Base-by-base conservation (phyloP, 2,113 vertebrate species). In the Jacana jacana region DNA sequence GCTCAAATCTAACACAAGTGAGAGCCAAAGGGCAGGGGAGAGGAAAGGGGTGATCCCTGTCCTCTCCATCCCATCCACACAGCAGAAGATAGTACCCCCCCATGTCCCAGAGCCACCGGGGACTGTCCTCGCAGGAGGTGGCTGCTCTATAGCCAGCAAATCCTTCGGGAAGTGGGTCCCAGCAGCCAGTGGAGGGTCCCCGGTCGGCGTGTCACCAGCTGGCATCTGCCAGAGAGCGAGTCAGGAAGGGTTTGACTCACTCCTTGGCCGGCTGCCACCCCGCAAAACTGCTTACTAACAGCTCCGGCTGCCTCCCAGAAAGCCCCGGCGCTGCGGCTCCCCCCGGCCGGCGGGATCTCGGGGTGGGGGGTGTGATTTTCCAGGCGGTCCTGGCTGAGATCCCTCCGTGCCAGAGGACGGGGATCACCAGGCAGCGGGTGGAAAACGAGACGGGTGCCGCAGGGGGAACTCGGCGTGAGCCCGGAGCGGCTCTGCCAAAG, bases 261-360 rank as follows among this genome's bases (percentile, higher is more conserved):
- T 58, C 37, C 87, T 89, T 98, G 97, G 98, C 96, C 55, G 31
- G 37, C 17, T 63, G 97, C 97, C 97, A 97, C 96, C 18, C 92
- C 76, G 11, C 96, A 92, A 68, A 96, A 95, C n/a, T 93, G 88
- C 97, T 98, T 94, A 96, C 97, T 95, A 92, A 97, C 97, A 95
- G 95, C 95, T 91, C 86, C 75, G 58, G 93, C 95, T 93, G 90
- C 94, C 77, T 90, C 94, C 89, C 94, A 89, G 91, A 71, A 77
- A 57, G 78, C 81, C 12, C 66, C 63, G 22, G 78, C 31, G n/a
- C 91, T 42, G 87, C 28, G 9, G 83, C 91, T 86, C 81, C 3
- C 24, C 35, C 52, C 17, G 27, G 64, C 49, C 20, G 72, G 71
- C 17, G 6, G 85, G 44, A 78, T 46, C 85, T 91, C 54, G 31